Evolutionary conservation across 2,113 vertebrate species (phyloP), one percentile per base, ranked within the genome.

Genomic region (Glaucidium brasilianum): DNA sequence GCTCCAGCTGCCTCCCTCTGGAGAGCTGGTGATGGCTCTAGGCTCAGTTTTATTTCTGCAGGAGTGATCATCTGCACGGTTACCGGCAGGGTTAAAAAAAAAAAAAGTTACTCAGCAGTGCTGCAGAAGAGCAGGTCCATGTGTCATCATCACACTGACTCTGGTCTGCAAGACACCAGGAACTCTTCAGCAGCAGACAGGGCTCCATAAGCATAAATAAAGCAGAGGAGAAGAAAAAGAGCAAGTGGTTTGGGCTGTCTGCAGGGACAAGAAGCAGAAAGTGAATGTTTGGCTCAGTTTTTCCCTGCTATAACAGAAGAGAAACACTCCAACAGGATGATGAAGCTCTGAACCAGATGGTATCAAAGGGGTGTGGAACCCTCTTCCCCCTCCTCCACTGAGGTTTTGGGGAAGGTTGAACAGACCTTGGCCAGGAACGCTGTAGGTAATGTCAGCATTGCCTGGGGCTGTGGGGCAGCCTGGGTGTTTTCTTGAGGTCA

Each of bases 201-300:
- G 22, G 34, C 68, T 84, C 34, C n/a, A 49, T 32, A 21, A 1
- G 27, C 30, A n/a, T 3, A 32, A 66, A 55, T 12, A 20, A 23
- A 69, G 45, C 32, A 66, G 45, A 50, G 50, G 23, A 69, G 35
- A 52, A 59, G 26, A 45, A 39, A 45, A 29, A 58, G 15, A 19
- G 12, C 6, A 47, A 41, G 17, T 3, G 35, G 14, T 52, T 29
- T 43, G 47, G 50, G 56, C 71, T 39, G 19, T 2, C n/a, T 13
- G 21, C 56, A 35, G 39, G 56, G 52, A 53, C 50, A 56, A 56
- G 81, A 15, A 53, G 15, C 27, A 26, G 4, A 3, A 10, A 69
- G 23, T 6, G 11, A 64, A 15, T 0, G 2, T 8, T 69, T 8
- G 47, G 39, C 45, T 73, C 11, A 0, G 5, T 19, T 86, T 81